These are phyloP conservation scores for Coenonympha glycerion DNA, from an alignment of 2,888 invertebrate genomes.

Conservation along the genomic window DNA sequence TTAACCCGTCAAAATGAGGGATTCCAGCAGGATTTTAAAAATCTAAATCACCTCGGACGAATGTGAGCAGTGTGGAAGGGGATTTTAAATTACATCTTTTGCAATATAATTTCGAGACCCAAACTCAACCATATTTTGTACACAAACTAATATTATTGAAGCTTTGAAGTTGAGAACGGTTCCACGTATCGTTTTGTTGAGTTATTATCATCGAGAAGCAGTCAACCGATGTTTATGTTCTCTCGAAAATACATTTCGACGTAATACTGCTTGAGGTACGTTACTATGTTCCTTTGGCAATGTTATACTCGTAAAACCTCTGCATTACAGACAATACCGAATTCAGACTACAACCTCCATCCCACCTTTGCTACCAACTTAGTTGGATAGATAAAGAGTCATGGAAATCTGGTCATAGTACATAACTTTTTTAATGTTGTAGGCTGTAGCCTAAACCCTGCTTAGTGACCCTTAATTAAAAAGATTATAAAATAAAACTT, in stretches of 20 bases:
- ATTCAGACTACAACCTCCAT: background rate
- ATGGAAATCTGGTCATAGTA: no score
- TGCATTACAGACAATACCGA: background rate
- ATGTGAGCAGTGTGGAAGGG: no score
- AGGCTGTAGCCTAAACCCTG: no score
- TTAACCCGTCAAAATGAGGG: no score
- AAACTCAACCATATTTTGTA: background rate
- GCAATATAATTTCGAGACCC: background rate
- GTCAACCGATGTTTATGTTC: slow-evolving; percentile 5
- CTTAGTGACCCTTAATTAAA: no score
- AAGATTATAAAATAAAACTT: no score
- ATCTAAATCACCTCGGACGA: no score
- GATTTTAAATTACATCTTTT: no score
- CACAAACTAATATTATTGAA: slow-evolving; percentile 1
- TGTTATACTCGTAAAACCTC: background rate
- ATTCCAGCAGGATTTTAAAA: no score
- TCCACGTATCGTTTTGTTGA: slow-evolving; percentile 6
- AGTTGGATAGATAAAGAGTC: background rate
- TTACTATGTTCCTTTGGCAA: slow-evolving; percentile 7
- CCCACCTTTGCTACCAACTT: background rate
- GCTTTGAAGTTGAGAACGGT: slow-evolving; percentile 4
- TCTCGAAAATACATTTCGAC: slow-evolving; percentile 12
- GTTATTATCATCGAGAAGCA: slow-evolving; percentile 12
- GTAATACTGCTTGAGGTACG: slow-evolving; percentile 6
- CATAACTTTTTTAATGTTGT: no score